A percentile compares a stretch with the other conserved stretches of the same genome.
phyloP scores from a whole-genome alignment of 2,888 invertebrate species.

The Lasius fuliginosus region DNA sequence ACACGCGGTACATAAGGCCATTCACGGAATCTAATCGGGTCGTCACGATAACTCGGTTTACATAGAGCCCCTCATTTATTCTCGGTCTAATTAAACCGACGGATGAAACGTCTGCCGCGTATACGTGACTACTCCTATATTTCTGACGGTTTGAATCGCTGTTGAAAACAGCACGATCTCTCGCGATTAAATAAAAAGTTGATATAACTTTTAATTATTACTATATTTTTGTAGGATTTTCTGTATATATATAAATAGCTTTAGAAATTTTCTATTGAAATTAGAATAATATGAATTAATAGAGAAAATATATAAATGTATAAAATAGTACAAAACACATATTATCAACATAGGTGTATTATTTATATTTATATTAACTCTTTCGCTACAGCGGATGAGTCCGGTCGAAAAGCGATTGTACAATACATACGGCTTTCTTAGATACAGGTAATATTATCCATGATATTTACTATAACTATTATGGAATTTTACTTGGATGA shows the following conservation, averaged over 20 bases:
- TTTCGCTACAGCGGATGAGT: too few species aligned
- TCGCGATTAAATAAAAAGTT: conserved; percentile 13
- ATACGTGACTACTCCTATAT: background rate
- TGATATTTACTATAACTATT: too few species aligned
- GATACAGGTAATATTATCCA: too few species aligned
- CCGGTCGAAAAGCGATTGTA: too few species aligned
- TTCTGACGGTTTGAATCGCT: conserved; percentile 22
- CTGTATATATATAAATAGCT: background rate
- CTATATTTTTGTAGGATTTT: background rate
- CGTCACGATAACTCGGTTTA: conserved; percentile 66
- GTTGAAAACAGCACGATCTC: conserved; percentile 5
- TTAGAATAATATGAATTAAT: background rate
- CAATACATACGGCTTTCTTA: too few species aligned
- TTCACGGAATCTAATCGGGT: conserved; percentile 63
- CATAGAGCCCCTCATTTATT: conserved; percentile 60
- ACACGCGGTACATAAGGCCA: conserved; percentile 46
- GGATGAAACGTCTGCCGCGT: conserved; percentile 12
- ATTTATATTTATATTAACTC: too few species aligned
- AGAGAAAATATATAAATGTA: background rate
- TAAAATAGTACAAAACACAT: background rate
- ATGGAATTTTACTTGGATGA: too few species aligned
- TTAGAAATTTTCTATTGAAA: background rate
- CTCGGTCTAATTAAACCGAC: conserved; percentile 53
- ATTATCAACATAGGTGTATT: too few species aligned
- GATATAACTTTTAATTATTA: background rate